Conservation (phyloP, 1,140 invertebrate genomes). For the Bursaphelenchus mucronatus region DNA sequence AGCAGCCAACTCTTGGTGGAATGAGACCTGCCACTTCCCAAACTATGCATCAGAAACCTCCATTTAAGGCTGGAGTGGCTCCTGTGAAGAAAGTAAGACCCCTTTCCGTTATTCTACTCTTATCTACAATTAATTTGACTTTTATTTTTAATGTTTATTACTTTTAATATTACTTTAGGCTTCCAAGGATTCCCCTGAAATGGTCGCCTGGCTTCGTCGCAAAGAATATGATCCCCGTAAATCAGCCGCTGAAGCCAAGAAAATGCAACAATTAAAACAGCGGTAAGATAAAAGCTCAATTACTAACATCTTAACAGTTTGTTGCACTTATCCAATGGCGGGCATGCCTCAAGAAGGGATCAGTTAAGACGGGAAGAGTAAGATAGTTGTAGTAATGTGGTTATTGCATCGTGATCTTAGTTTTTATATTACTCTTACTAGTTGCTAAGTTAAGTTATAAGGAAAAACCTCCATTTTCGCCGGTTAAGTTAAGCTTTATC, state of each 20-base stretch:
- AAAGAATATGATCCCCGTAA: constrained; percentile 47
- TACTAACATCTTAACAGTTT: constrained; percentile 15
- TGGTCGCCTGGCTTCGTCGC: constrained; percentile 47
- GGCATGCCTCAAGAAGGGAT: constrained; percentile 6
- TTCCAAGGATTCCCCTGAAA: constrained; percentile 40
- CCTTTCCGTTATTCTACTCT: constrained; percentile 10
- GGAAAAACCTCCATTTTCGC: too few species aligned
- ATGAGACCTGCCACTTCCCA: constrained; percentile 5
- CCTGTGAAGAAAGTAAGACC: constrained; percentile 22
- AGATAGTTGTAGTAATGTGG: not conserved
- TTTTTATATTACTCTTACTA: not conserved
- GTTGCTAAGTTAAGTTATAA: constrained; percentile 8
- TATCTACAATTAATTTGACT: constrained; percentile 8
- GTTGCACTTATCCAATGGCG: constrained; percentile 16
- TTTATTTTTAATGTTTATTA: not conserved
- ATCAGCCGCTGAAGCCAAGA: constrained; percentile 36
- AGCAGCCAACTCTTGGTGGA: constrained; percentile 2
- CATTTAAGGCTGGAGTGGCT: constrained; percentile 25
- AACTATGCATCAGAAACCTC: constrained; percentile 18
- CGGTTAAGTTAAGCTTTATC: not conserved
- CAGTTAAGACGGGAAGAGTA: constrained; percentile 15
- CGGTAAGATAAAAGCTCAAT: constrained; percentile 29
- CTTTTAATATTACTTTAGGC: not conserved
- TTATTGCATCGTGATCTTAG: constrained; percentile 9
- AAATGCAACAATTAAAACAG: constrained; percentile 45